Conservation (phyloP, 2,888 invertebrate species). For the Oligia latruncula region DNA sequence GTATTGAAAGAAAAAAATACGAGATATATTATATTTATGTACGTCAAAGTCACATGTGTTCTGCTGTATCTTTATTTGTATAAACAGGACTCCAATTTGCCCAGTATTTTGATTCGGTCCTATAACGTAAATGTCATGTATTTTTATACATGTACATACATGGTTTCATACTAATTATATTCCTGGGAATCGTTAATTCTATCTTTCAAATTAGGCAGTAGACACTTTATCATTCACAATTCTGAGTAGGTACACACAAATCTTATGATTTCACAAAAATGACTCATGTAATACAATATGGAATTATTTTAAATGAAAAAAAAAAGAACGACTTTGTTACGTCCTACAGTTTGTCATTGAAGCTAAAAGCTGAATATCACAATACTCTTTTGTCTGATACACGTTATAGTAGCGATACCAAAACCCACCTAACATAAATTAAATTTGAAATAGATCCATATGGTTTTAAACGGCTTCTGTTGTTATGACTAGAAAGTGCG, state of each 20-base stretch:
- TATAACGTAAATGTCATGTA: too few relatives aligned
- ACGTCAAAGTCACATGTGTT: constrained; percentile 40
- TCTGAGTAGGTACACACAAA: not conserved
- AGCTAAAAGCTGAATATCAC: constrained; percentile 25
- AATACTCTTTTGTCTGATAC: constrained; percentile 40
- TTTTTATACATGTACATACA: too few relatives aligned
- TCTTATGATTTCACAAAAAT: constrained; percentile 8
- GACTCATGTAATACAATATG: constrained; percentile 21
- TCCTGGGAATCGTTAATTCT: not conserved
- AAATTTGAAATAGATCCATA: not conserved
- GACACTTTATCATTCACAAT: constrained; percentile 4
- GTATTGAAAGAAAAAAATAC: constrained; percentile 2
- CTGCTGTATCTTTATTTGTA: not conserved
- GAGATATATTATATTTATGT: not conserved
- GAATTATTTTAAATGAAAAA: constrained; percentile 43
- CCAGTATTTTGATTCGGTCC: not conserved
- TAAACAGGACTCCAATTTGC: not conserved
- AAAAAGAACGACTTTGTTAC: constrained; percentile 41
- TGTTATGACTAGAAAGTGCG: constrained; percentile 5
- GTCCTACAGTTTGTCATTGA: constrained; percentile 54
- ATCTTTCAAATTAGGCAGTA: constrained; percentile 6
- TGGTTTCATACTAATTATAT: not conserved
- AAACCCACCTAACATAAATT: constrained; percentile 18
- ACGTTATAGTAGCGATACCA: constrained; percentile 13
- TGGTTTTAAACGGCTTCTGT: not conserved